Evolutionary conservation across 2,113 vertebrate species (phyloP), one percentile per base, ranked within the genome.

Genomic region (Aegithalos caudatus): DNA sequence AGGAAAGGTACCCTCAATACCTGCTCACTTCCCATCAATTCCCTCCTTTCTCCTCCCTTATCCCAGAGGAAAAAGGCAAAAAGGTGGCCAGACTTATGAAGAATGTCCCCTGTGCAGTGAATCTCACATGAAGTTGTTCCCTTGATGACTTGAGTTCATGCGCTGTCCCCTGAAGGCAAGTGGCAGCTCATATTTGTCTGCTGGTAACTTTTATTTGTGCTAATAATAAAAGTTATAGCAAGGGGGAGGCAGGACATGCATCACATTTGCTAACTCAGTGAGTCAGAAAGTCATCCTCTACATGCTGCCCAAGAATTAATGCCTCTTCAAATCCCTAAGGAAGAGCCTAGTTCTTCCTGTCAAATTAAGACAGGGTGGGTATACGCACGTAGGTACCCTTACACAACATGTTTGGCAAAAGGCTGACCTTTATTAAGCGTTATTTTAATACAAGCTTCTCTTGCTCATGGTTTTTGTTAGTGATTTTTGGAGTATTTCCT

Each of bases 171-270:
- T 10, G 6, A 11, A 78, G 91, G 91, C 12, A 91, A 89, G 73
- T 89, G 94, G 93, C 89, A 97, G 95, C 87, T 95, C 96, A 3
- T 42, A 87, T 95, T 95, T 95, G 73, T 95, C 95, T 85, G n/a
- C 86, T 14, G 7, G 76, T 71, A 94, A 86, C 94, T 94, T 91
- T 79, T 71, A 92, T 84, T 86, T 92, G 94, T 35, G 86, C 92
- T 96, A 94, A 95, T 67, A 88, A 81, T 74, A 81, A 78, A 92
- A 96, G 88, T 79, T 89, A 64, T 20, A 78, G 45, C 28, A n/a
- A 73, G 67, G 40, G 3, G 61, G 91, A 81, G 73, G 69, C 91
- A 92, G 67, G 71, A 78, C 65, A 74, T 0, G 3, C 67, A 71
- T 53, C 82, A 14, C 88, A 44, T 86, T 94, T 72, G 88, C 61